Evolutionary conservation across 2,797 vertebrate species (phyloP).

Genomic region (Darevskia nairensis): DNA sequence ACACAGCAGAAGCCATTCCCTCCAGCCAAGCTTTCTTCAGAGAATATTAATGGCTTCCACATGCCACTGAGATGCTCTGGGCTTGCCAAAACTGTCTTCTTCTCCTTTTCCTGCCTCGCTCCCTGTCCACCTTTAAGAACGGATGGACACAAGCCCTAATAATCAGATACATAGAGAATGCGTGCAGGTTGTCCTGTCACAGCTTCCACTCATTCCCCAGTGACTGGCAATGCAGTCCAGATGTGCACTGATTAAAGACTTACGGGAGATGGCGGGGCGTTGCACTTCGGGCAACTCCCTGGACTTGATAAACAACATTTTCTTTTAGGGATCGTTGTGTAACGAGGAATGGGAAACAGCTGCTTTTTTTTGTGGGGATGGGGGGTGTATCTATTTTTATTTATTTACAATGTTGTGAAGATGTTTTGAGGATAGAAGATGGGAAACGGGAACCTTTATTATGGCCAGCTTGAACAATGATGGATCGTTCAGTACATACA

Average conservation of each 20-base stretch:
- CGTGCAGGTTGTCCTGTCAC: neutral
- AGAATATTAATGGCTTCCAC: neutral
- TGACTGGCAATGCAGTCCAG: neutral
- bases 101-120: neutral
- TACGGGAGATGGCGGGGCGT: neutral
- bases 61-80: too few relatives aligned
- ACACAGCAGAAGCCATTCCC: neutral
- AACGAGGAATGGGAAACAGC: constrained; percentile 40
- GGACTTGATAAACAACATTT: constrained; percentile 21
- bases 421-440: constrained; percentile 1
- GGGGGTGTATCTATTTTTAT: neutral
- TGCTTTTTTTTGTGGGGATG: neutral
- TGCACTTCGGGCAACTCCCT: neutral
- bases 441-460: neutral
- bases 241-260: constrained; percentile 27
- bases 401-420: constrained; percentile 16
- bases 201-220: neutral
- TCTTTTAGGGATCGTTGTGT: neutral
- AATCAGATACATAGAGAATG: neutral
- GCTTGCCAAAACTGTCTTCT: neutral
- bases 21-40: too few relatives aligned
- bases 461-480: neutral
- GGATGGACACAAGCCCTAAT: neutral
- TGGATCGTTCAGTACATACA: neutral
- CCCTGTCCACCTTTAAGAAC: neutral